Evolutionary conservation across 2,113 vertebrate genomes (phyloP).

Genomic region (Macquaria ambigua): DNA sequence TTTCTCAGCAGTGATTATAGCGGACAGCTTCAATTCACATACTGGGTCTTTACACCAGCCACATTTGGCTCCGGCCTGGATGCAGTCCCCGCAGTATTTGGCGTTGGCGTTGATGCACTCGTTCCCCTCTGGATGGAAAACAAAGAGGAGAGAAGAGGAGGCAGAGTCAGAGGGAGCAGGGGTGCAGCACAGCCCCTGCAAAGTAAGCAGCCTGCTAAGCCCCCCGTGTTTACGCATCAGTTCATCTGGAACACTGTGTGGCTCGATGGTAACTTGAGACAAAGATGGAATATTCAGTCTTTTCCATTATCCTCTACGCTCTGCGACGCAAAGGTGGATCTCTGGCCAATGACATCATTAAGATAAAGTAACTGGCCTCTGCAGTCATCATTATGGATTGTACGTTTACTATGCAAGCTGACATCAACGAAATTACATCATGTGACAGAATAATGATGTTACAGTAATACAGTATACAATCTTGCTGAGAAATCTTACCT

Average conservation of each 20-base stretch:
- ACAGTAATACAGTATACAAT: not conserved
- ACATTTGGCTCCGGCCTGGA: constrained; percentile 96
- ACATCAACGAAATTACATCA: constrained; percentile 33
- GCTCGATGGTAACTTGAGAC: constrained; percentile 62
- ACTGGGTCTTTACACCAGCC: constrained; percentile 96
- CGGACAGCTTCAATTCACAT: constrained; percentile 75
- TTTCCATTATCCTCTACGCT: constrained; percentile 65
- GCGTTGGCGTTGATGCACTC: constrained; percentile 96
- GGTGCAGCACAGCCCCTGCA: constrained; percentile 37
- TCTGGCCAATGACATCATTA: constrained; percentile 60
- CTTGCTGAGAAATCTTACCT: constrained; percentile 72
- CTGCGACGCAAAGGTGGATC: constrained; percentile 38
- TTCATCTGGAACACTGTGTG: constrained; percentile 58
- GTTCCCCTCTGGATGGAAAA: constrained; percentile 89
- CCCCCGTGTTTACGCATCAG: constrained; percentile 49
- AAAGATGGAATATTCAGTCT: constrained; percentile 56
- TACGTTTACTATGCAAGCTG: not conserved
- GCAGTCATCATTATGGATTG: constrained; percentile 2
- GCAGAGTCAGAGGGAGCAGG: constrained; percentile 47
- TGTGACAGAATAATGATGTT: constrained; percentile 1
- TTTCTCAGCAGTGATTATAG: constrained; percentile 25
- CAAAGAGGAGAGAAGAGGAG: constrained; percentile 50
- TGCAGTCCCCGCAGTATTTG: constrained; percentile 96
- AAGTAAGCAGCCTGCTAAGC: constrained; percentile 60
- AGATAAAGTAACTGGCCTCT: not conserved